These are phyloP conservation scores for Balaenoptera acutorostrata DNA, from an alignment of 2,113 vertebrate genomes.

Conservation along the genomic window DNA sequence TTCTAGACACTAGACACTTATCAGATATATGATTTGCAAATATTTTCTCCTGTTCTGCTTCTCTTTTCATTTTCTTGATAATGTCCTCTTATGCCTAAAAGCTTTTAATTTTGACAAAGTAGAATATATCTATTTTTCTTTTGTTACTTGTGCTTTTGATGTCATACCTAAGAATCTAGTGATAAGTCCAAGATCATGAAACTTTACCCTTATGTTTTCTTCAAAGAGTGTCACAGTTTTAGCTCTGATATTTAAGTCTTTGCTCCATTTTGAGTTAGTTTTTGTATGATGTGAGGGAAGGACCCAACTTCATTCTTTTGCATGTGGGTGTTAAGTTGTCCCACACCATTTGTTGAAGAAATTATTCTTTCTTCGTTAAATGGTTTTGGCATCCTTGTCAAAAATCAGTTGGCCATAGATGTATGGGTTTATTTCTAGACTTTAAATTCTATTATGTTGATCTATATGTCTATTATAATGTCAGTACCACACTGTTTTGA, in stretches of 20 bases:
- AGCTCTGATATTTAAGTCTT: neutral
- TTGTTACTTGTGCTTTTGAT: neutral
- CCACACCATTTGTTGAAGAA: neutral
- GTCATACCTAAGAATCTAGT: neutral
- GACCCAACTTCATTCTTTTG: neutral
- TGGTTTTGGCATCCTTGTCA: neutral
- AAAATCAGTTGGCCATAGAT: neutral
- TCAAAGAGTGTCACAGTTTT: neutral
- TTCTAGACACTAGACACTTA: neutral
- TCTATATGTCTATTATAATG: neutral
- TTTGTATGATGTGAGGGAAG: too few relatives aligned
- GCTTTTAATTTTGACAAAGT: neutral
- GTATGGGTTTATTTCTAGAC: neutral
- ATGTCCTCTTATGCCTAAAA: neutral
- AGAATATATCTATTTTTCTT: neutral
- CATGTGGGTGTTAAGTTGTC: neutral
- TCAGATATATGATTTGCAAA: neutral
- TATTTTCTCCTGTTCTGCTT: neutral
- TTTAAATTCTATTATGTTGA: neutral
- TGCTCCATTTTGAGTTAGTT: neutral
- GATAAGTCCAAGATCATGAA: neutral
- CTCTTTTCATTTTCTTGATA: neutral
- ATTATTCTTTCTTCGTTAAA: neutral
- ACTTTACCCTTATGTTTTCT: neutral
- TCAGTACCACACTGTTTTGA: neutral